These are phyloP conservation scores for Bilobella aurantiaca DNA, from an alignment of 1,140 invertebrate genomes.

Conservation along the genomic window DNA sequence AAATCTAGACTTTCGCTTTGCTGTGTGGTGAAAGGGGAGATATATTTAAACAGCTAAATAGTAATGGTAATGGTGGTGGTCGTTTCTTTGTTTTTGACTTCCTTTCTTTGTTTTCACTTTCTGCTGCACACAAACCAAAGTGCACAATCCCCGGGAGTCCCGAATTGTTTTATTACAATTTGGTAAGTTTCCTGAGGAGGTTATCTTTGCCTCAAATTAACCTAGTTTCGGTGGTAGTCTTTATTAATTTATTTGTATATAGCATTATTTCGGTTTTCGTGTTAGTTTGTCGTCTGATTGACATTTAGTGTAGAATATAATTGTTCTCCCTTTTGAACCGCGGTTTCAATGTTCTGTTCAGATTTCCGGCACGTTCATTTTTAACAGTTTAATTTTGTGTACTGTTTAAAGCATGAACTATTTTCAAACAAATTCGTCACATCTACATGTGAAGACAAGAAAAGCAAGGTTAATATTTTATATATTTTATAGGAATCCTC, in stretches of 20 bases:
- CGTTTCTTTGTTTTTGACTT: conserved; percentile 3
- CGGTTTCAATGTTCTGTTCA: no score
- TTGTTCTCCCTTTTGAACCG: no score
- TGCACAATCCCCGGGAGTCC: conserved; percentile 61
- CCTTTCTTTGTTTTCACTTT: not conserved
- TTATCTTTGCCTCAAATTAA: no score
- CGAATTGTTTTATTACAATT: conserved; percentile 77
- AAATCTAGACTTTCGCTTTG: not conserved
- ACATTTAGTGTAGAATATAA: no score
- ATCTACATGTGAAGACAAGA: not conserved
- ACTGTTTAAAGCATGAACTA: no score
- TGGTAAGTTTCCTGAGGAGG: conserved; percentile 61
- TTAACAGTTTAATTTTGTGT: no score
- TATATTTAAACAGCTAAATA: not conserved
- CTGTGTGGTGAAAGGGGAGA: not conserved
- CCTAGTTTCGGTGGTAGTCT: no score
- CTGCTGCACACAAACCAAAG: conserved; percentile 26
- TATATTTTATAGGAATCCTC: conserved; percentile 67
- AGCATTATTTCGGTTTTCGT: no score
- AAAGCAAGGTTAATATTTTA: not conserved
- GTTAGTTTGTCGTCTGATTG: no score
- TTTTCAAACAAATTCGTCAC: no score
- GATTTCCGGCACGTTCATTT: no score
- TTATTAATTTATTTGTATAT: no score
- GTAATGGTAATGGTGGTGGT: not conserved